Evolutionary conservation across 2,797 vertebrate genomes (phyloP), one percentile per base, ranked within the genome.

Genomic region (Pantherophis alleghaniensis): DNA sequence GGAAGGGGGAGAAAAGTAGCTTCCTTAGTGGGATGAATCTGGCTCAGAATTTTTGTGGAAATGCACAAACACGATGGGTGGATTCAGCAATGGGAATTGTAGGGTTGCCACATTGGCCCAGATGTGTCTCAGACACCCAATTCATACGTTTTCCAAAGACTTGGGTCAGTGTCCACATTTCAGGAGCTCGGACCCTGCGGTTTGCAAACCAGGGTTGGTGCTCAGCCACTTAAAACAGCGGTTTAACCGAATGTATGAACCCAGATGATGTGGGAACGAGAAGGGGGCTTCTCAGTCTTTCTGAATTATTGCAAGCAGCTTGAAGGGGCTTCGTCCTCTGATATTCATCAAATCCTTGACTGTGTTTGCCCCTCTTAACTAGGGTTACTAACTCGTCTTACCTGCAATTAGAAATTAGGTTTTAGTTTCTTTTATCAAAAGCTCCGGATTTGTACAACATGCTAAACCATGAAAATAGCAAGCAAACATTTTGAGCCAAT

Each of bases 151-250:
- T 74, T 37, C 10, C n/a, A 16, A 79, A 42, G 32, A 42, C 32
- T 74, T 37, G 6, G 66, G 66, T 74, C n/a, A 7, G n/a, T 2
- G 6, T 69, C 66, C 14, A 32, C n/a, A 32, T 69, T 7, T 32
- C n/a, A 18, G 0, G n/a, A 74, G 66, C 66, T 74, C 11, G 28
- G 4, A 11, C 61, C 1, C 2, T 0, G n/a, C 0, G 7, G 69
- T 74, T 74, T 74, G 7, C 69, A 37, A 74, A 74, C 7, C 69
- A 37, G 69, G 32, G 16, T 37, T 37, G 32, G 69, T 74, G 69
- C 14, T 18, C n/a, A 18, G n/a, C 7, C 32, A 37, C 3, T 20
- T 74, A 20, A 74, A 18, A 9, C 32, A 3, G 66, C 2, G 1
- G n/a, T 32, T 69, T 69, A 69, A 32, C 66, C 5, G 66, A 69